These are phyloP conservation scores for Athalia rosae DNA, from an alignment of 2,888 invertebrate genomes.

Conservation along the genomic window DNA sequence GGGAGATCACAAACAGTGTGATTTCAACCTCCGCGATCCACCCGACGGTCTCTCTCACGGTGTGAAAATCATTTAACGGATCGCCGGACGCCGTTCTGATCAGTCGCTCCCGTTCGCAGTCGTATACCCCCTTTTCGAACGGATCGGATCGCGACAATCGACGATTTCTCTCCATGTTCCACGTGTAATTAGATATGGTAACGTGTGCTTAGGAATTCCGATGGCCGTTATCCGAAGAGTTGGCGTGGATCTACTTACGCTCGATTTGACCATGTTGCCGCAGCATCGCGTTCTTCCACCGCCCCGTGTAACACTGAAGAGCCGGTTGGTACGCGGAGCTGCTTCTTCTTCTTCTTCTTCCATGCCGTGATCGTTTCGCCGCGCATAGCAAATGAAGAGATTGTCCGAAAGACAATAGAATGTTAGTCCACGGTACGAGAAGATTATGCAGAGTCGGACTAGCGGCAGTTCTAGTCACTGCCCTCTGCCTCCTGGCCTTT, in stretches of 20 bases:
- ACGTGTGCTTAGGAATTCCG: constrained; percentile 7
- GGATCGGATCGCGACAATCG: too few relatives aligned
- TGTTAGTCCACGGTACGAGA: constrained; percentile 63
- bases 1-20: not conserved
- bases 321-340: too few relatives aligned
- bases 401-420: constrained; percentile 57
- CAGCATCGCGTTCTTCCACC: too few relatives aligned
- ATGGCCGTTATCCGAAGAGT: constrained; percentile 10
- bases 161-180: too few relatives aligned
- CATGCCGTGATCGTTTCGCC: constrained; percentile 31
- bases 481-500: constrained; percentile 68
- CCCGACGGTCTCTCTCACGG: too few relatives aligned
- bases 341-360: too few relatives aligned
- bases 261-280: not conserved
- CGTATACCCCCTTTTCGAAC: too few relatives aligned
- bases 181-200: not conserved
- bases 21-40: not conserved
- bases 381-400: constrained; percentile 43
- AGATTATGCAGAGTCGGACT: constrained; percentile 69
- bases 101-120: not conserved
- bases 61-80: not conserved
- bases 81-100: not conserved
- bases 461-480: constrained; percentile 67
- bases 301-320: too few relatives aligned
- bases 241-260: not conserved